These are phyloP conservation scores for Acrossocheilus wenchowensis DNA, from an alignment of 2,797 vertebrate species.

Conservation along the genomic window DNA sequence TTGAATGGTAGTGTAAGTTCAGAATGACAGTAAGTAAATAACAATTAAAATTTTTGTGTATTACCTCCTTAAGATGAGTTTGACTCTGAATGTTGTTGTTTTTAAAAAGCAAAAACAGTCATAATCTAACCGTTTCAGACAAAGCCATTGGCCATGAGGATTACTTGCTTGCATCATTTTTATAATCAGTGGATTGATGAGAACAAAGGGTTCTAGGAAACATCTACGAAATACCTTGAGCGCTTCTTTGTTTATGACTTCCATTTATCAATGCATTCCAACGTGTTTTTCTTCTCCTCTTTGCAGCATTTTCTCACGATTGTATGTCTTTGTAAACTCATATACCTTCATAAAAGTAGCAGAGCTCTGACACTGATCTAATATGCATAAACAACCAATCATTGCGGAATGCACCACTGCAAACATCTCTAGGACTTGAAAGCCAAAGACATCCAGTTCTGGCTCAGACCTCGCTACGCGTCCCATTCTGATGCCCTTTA, in stretches of 20 bases:
- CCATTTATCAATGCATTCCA: conserved; percentile 52
- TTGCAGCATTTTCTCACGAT: conserved; percentile 8
- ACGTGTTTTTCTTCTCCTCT: conserved; percentile 39
- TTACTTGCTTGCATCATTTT: background rate
- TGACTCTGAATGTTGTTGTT: background rate
- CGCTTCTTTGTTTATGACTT: conserved; percentile 45
- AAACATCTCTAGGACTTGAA: conserved; percentile 40
- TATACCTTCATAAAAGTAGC: conserved; percentile 45
- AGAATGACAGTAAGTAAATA: background rate
- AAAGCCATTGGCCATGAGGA: background rate
- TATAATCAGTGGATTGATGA: conserved; percentile 24
- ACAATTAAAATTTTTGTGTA: background rate
- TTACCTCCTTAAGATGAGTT: background rate
- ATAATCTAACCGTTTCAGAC: background rate
- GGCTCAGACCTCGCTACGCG: conserved; percentile 36
- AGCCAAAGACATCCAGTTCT: conserved; percentile 43
- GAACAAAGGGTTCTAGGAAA: conserved; percentile 27
- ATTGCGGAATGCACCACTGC: background rate
- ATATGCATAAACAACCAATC: conserved; percentile 49
- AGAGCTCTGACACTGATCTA: conserved; percentile 15
- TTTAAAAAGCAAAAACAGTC: background rate
- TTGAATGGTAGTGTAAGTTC: background rate
- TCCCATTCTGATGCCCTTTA: conserved; percentile 48
- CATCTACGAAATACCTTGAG: conserved; percentile 33
- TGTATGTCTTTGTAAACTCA: conserved; percentile 35